These are phyloP conservation scores for Leptopterna dolabrata DNA, from an alignment of 2,888 invertebrate genomes.

Conservation along the genomic window DNA sequence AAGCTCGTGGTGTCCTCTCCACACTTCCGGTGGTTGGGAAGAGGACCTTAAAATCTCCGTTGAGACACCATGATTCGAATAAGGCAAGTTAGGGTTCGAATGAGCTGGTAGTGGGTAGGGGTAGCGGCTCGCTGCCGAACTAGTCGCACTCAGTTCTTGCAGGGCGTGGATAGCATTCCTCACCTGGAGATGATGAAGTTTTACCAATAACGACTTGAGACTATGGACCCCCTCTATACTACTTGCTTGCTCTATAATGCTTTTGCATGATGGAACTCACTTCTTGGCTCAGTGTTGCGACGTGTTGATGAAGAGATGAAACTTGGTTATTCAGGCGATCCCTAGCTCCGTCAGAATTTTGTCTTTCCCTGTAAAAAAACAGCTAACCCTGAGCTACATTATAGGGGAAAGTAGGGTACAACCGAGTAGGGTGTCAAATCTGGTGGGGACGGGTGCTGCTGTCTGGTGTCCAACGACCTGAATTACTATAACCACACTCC, in stretches of 20 bases:
- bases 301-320: constrained; percentile 84
- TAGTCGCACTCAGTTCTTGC: constrained; percentile 81
- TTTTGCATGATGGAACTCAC: constrained; percentile 66
- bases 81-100: constrained; percentile 83
- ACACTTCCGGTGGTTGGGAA: constrained; percentile 87
- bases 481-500: too few relatives aligned
- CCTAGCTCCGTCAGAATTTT: constrained; percentile 66
- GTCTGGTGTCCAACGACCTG: too few relatives aligned
- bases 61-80: constrained; percentile 65
- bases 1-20: constrained; percentile 68
- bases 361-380: constrained; percentile 26
- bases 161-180: constrained; percentile 85
- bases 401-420: too few relatives aligned
- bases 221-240: neutral
- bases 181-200: neutral
- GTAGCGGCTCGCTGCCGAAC: constrained; percentile 68
- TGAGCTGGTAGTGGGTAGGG: constrained; percentile 73
- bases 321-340: constrained; percentile 86
- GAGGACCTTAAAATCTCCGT: constrained; percentile 77
- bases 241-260: neutral
- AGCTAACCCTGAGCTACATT: neutral
- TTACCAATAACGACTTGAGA: constrained; percentile 70
- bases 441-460: too few relatives aligned
- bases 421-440: too few relatives aligned
- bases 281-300: constrained; percentile 86